Conservation (phyloP, 2,888 invertebrate species). For the Dasysyrphus albostriatus region DNA sequence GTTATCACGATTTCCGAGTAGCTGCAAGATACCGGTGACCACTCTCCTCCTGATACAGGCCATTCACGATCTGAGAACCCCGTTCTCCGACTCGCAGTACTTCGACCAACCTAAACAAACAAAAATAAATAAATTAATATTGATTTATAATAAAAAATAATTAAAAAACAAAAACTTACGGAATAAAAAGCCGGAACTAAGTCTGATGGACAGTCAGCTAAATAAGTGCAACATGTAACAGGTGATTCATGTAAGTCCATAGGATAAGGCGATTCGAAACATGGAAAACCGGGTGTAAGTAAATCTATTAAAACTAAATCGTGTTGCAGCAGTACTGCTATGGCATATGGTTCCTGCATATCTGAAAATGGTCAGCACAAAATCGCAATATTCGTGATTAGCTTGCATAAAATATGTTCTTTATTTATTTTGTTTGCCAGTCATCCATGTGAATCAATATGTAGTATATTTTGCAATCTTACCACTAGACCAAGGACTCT, state of each 20-base stretch:
- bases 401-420: conserved; percentile 25
- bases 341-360: conserved; percentile 98
- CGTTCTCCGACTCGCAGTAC: conserved; percentile 88
- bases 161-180: conserved; percentile 82
- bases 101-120: conserved; percentile 90
- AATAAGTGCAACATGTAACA: conserved; percentile 98
- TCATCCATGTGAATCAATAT: no score
- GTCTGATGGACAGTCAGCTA: conserved; percentile 99
- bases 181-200: conserved; percentile 99
- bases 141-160: no score
- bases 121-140: no score
- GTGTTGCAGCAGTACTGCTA: conserved; percentile 98
- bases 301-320: conserved; percentile 99
- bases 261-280: conserved; percentile 99
- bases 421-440: no score
- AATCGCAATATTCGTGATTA: conserved; percentile 25
- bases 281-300: conserved; percentile 97
- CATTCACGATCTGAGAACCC: conserved; percentile 97
- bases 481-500: conserved; percentile 97
- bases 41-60: conserved; percentile 98
- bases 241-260: conserved; percentile 99
- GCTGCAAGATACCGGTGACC: conserved; percentile 97
- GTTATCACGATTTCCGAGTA: conserved; percentile 99
- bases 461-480: conserved; percentile 77
- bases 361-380: conserved; percentile 86